Evolutionary conservation across 2,888 invertebrate species (phyloP), one percentile per base, ranked within the genome.

Genomic region (Sphinx pinastri): DNA sequence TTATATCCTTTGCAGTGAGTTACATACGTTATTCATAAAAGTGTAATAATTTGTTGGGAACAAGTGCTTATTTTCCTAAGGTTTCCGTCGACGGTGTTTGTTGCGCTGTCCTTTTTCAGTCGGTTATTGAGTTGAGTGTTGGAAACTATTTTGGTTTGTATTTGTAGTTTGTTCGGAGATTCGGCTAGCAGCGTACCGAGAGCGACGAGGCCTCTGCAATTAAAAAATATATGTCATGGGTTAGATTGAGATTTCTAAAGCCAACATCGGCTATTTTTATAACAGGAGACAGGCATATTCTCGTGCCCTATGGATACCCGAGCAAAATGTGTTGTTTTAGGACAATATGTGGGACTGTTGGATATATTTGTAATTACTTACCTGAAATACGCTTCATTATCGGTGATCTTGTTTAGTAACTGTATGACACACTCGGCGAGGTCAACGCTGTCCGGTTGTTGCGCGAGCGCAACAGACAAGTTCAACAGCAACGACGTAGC

Each of bases 401-500:
- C 97, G 0, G 94, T 94, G 63, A 96, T 85, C 74, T 87, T 93
- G 0, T 92, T 88, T 67, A 96, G 84, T 57, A 96, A 85, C 73
- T 93, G 94, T 1, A 95, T 88, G 54, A 95, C 81, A 31, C 95
- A 94, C 77, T 95, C 95, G 14, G 95, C 89, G 45, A 95, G 83
- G 67, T 94, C 94, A 7, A 88, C 88, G 63, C 93, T 93, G 81
- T 96, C 96, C 0, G 90, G 81, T 71, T 91, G 92, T 78, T 95
- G 95, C 47, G 95, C 93, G 31, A 95, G 87, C 54, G 96, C 94
- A 11, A 98, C 95, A 0, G 96, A 95, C 76, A 96, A 89, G 87
- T 98, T 98, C 72, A 98, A 87, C 5, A 97, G 84, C 51, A 97
- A 89, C 0, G 97, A 97, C 0, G 96, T 91, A 55, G 96, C 93